Evolutionary conservation across 2,888 invertebrate species (phyloP), one percentile per base, ranked within the genome.

Genomic region (Oscheius sp.): DNA sequence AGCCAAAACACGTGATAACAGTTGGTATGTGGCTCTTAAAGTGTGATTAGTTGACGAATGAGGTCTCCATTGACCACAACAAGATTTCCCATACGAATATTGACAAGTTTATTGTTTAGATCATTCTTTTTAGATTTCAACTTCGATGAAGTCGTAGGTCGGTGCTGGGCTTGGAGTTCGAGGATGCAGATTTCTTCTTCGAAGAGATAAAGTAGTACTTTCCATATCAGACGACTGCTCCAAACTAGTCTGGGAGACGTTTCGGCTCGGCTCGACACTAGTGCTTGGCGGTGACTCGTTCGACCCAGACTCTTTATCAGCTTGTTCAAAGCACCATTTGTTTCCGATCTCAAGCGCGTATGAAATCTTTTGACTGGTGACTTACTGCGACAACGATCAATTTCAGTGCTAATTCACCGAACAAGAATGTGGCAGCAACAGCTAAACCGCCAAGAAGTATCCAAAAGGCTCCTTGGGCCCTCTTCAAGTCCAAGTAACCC

Each of bases 401-500:
- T 68, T 53, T 32, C 13, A 37, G 32, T n/a, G 53, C 68, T 2
- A 53, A 3, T 57, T 68, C 42, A 7, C 33, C 9, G 35, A 68
- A n/a, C 35, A 83, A 76, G 1, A 81, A 29, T 13, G 62, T 42
- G 29, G 75, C 10, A 2, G 79, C 80, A 9, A 83, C 10, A 2
- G 55, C 76, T 4, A 80, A 66, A 7, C 86, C 86, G 7, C 75
- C 79, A 5, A 84, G 47, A 13, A 86, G 74, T 0, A 86, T 77
- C 85, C 86, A 86, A 68, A 86, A 86, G 9, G 85, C 86, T n/a
- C 86, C 86, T 73, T 86, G 86, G 0, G 86, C 81, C 68, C 80
- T 68, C 62, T 76, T 79, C 57, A 86, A 70, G 66, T 82, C 81
- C 21, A 86, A 63, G 51, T 82, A 82, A 51, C 80, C 84, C 80